These are phyloP conservation scores for Halyomorpha halys DNA, from an alignment of 1,140 invertebrate genomes.

Conservation along the genomic window DNA sequence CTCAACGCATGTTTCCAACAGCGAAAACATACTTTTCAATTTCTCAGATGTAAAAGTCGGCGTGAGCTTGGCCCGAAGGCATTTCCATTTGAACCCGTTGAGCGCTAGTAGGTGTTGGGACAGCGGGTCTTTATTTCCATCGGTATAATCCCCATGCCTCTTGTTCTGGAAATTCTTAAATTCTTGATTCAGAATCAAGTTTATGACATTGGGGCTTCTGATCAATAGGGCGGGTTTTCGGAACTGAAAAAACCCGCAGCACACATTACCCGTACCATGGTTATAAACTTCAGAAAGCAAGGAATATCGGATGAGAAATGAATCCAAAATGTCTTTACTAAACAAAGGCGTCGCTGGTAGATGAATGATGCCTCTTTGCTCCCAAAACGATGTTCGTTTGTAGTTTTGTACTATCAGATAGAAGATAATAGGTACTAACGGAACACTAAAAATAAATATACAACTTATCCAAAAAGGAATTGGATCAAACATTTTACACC, in stretches of 20 bases:
- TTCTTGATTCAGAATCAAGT: slow-evolving; percentile 44
- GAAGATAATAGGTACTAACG: too few species aligned
- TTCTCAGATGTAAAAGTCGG: slow-evolving; percentile 48
- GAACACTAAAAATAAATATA: too few species aligned
- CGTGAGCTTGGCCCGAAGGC: slow-evolving; percentile 40
- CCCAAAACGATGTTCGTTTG: background rate
- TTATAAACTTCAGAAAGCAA: background rate
- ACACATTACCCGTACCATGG: background rate
- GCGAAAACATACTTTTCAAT: slow-evolving; percentile 44
- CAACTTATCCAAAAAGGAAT: too few species aligned
- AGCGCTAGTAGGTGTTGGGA: slow-evolving; percentile 43
- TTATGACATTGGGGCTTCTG: slow-evolving; percentile 44
- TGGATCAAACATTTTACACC: too few species aligned
- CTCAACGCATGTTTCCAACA: slow-evolving; percentile 38
- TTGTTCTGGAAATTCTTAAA: slow-evolving; percentile 43
- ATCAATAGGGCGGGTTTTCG: slow-evolving; percentile 41
- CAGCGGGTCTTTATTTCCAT: slow-evolving; percentile 39
- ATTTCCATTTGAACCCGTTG: slow-evolving; percentile 41
- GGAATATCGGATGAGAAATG: background rate
- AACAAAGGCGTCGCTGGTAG: background rate
- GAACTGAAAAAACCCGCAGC: slow-evolving; percentile 27
- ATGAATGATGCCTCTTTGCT: background rate
- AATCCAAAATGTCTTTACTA: background rate
- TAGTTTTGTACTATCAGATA: background rate
- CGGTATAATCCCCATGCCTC: slow-evolving; percentile 38